Evolutionary conservation across 1,140 invertebrate species (phyloP), one percentile per base, ranked within the genome.

Genomic region (Dendroctonus valens): DNA sequence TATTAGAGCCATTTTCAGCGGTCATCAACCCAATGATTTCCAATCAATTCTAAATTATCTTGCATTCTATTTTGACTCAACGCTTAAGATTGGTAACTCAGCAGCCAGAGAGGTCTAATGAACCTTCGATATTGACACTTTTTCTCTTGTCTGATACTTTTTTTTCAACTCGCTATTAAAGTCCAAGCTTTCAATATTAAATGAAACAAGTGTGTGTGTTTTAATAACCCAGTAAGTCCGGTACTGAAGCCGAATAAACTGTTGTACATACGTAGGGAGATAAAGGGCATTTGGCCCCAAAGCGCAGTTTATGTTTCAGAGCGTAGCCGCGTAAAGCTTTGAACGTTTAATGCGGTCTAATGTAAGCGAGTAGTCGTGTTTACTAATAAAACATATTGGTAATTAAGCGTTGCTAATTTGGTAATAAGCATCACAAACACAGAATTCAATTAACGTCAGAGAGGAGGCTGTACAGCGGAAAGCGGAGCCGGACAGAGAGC

Each of bases 331-430:
- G 70, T 70, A 72, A 72, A 73, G 72, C 74, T 74, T 74, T 72
- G 72, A 76, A 74, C 73, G 74, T 69, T 75, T 67, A 60, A 76
- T 73, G 75, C 73, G 68, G 72, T 70, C 71, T 73, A 75, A 76
- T 75, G 73, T 73, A 72, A 72, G 73, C 72, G 70, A 74, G 70
- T 72, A 74, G 71, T 73, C 69, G 69, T 75, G 74, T 77, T 76
- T 77, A 76, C 75, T 76, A 77, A 77, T 78, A 77, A 78, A 78
- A 77, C 75, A 77, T 75, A 75, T 76, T 68, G 75, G 77, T 78
- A 78, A 78, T 78, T 78, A 78, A 78, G 75, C 76, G 77, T 77
- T 75, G 75, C 77, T 78, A 78, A 78, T 78, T 78, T 77, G 75
- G 75, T 78, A 78, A 78, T 78, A 77, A 78, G 77, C 77, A 78